Percentiles rank a stretch among this genome's conserved stretches.
Evolutionary conservation across 2,888 invertebrate genomes (phyloP).

Genomic region (Copidosoma aretas): DNA sequence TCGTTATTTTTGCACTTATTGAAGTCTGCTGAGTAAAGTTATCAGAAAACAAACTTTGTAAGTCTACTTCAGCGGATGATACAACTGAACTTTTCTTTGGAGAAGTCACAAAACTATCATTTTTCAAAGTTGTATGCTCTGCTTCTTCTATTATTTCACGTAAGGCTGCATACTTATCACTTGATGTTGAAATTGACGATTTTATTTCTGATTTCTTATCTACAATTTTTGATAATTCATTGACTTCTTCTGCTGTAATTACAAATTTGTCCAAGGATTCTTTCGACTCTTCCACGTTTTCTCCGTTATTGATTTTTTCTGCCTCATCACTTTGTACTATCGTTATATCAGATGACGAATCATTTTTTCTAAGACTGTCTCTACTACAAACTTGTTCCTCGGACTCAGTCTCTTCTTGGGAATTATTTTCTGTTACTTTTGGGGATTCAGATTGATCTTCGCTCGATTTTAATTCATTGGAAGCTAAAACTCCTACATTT

Average conservation of each 20-base stretch:
- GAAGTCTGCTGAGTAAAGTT: conserved; percentile 39
- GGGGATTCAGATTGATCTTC: conserved; percentile 40
- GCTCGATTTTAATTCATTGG: conserved; percentile 39
- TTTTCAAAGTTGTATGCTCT: conserved; percentile 41
- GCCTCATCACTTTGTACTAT: conserved; percentile 22
- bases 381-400: conserved; percentile 41
- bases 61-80: conserved; percentile 52
- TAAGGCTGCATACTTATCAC: conserved; percentile 82
- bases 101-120: conserved; percentile 33
- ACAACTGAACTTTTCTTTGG: conserved; percentile 40
- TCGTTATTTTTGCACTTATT: conserved; percentile 44
- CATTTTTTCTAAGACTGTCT: conserved; percentile 38
- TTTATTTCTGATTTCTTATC: conserved; percentile 62
- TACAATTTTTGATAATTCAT: conserved; percentile 37
- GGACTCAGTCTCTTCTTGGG: conserved; percentile 45
- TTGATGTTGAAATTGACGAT: conserved; percentile 64
- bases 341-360: conserved; percentile 5
- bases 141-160: conserved; percentile 72
- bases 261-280: conserved; percentile 43
- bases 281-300: conserved; percentile 37
- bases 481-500: conserved; percentile 32
- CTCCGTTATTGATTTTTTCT: conserved; percentile 42
- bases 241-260: conserved; percentile 40
- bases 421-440: conserved; percentile 31
- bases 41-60: conserved; percentile 56